phyloP scores from a whole-genome alignment of 2,888 invertebrate species.

The Cephalotes varians region DNA sequence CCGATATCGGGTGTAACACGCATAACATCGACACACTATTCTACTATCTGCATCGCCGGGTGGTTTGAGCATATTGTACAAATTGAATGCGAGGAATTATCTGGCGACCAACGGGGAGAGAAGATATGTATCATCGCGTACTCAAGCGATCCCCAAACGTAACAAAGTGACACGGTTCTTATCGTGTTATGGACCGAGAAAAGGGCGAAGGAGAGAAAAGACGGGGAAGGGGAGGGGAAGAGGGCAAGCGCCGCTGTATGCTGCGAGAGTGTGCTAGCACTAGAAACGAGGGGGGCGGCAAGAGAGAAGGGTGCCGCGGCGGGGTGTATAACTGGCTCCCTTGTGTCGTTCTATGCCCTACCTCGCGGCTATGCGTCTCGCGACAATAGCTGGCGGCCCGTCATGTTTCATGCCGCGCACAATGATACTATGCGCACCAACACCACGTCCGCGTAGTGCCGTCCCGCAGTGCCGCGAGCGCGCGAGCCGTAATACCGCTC shows the following conservation, averaged over 20 bases:
- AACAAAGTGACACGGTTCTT: conserved; percentile 85
- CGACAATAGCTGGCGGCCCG: conserved; percentile 82
- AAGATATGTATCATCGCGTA: conserved; percentile 79
- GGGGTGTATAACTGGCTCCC: conserved; percentile 68
- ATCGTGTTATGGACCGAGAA: conserved; percentile 82
- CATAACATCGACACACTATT: conserved; percentile 35
- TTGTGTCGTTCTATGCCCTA: conserved; percentile 64
- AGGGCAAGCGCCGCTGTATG: conserved; percentile 4
- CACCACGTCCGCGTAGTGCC: conserved; percentile 56
- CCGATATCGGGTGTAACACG: conserved; percentile 26
- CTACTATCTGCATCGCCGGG: conserved; percentile 44
- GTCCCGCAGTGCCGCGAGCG: conserved; percentile 54
- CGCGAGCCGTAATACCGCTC: conserved; percentile 62
- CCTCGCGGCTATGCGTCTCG: conserved; percentile 79
- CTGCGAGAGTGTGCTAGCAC: conserved; percentile 32
- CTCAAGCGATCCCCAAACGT: conserved; percentile 81
- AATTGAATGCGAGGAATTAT: conserved; percentile 83
- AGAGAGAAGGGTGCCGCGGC: conserved; percentile 24
- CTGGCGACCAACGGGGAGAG: conserved; percentile 62
- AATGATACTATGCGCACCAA: conserved; percentile 81
- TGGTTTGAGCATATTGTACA: conserved; percentile 75
- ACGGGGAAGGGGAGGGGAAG: conserved; percentile 15
- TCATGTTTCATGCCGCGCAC: conserved; percentile 83
- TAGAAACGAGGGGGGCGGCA: conserved; percentile 35
- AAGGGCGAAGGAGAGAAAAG: conserved; percentile 49